phyloP scores from a whole-genome alignment of 37 sponge, comb jelly and placozoan species.

The Mnemiopsis leidyi region DNA sequence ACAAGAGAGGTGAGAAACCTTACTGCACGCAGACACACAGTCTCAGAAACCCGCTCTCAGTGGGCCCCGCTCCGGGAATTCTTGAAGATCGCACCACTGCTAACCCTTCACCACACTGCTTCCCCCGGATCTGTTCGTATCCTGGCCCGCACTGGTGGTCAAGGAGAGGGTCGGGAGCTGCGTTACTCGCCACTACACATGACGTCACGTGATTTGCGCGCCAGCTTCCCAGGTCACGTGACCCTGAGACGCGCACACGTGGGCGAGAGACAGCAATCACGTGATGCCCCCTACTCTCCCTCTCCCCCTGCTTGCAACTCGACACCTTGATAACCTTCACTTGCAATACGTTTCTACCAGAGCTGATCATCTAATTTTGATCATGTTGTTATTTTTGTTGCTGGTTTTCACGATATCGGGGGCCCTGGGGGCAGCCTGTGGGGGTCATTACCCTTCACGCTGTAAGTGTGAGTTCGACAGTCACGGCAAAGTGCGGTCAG shows the following conservation, averaged over 20 bases:
- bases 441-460: not conserved
- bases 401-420: not conserved
- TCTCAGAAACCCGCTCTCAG: too few relatives aligned
- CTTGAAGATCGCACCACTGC: not conserved
- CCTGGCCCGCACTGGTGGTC: not conserved
- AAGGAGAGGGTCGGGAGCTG: not conserved
- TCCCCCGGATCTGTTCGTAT: not conserved
- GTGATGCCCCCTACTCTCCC: not conserved
- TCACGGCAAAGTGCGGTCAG: not conserved
- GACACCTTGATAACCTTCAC: slow-evolving; percentile 48
- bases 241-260: not conserved
- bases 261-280: not conserved
- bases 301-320: slow-evolving; percentile 58
- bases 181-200: not conserved
- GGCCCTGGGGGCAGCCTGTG: not conserved
- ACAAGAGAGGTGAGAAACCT: not conserved
- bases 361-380: not conserved
- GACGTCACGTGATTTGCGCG: slow-evolving; percentile 20
- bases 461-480: slow-evolving; percentile 1
- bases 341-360: slow-evolving; percentile 35
- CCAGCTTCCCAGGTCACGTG: not conserved
- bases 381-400: not conserved
- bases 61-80: not conserved
- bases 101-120: not conserved
- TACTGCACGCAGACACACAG: not conserved